Percentiles rank a stretch among this genome's conserved stretches.
Conservation (phyloP, 2,113 vertebrate genomes). For the Sander vitreus region DNA sequence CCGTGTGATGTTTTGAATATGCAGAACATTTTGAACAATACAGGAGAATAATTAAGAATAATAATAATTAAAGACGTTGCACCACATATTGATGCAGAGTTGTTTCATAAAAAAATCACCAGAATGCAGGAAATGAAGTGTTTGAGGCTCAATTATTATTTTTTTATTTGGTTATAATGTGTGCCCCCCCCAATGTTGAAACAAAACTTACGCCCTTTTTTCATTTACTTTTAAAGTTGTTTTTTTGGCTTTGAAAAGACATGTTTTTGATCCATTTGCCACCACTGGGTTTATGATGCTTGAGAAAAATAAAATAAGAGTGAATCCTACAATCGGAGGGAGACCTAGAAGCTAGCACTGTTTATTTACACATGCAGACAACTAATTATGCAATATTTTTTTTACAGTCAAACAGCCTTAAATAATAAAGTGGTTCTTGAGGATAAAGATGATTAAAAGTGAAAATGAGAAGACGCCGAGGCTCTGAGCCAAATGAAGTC, state of each 20-base stretch:
- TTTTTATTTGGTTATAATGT: too few species aligned
- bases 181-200: too few species aligned
- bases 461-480: conserved; percentile 32
- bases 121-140: too few species aligned
- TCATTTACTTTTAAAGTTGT: not conserved
- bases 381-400: conserved; percentile 32
- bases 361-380: conserved; percentile 30
- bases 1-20: too few species aligned
- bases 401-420: conserved; percentile 36
- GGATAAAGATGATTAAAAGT: conserved; percentile 58
- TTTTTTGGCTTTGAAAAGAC: not conserved
- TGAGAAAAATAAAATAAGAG: not conserved
- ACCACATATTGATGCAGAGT: too few species aligned
- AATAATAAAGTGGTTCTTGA: conserved; percentile 54
- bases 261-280: not conserved
- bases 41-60: too few species aligned
- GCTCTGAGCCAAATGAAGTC: conserved; percentile 44
- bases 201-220: too few species aligned
- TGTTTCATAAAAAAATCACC: too few species aligned
- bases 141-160: too few species aligned
- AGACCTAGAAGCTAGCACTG: conserved; percentile 6
- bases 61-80: too few species aligned
- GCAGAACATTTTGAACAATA: too few species aligned
- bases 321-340: not conserved
- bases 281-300: not conserved